Percentiles rank a stretch among this genome's conserved stretches.
Evolutionary conservation across 2,797 vertebrate genomes (phyloP).

Genomic region (Rachycentron canadum): DNA sequence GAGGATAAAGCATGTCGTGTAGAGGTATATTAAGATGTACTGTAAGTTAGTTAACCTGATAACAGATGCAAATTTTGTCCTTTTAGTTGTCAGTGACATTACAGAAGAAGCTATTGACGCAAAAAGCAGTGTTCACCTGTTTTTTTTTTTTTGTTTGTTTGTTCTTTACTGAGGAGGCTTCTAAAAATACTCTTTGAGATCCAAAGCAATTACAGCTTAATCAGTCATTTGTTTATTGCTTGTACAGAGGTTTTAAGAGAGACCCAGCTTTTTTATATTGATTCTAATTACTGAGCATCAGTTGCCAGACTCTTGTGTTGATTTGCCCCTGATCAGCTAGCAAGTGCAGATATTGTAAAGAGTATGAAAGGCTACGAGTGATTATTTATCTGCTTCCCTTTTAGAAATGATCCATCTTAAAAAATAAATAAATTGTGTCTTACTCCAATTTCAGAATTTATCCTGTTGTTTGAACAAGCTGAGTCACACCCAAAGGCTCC

Average conservation of each 20-base stretch:
- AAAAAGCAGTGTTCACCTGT: conserved; percentile 14
- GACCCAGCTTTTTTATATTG: conserved; percentile 27
- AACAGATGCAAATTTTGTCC: conserved; percentile 1
- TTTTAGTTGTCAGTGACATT: conserved; percentile 25
- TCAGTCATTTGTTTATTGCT: conserved; percentile 26
- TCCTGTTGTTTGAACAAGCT: conserved; percentile 11
- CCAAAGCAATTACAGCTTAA: conserved; percentile 27
- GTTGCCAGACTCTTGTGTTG: conserved; percentile 21
- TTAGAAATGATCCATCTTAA: neutral
- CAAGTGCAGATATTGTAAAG: conserved; percentile 20
- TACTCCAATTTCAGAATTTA: conserved; percentile 2
- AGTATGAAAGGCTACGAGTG: conserved; percentile 11
- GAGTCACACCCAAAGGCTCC: conserved; percentile 18
- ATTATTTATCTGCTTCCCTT: conserved; percentile 13
- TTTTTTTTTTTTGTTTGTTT: too few relatives aligned
- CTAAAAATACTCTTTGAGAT: conserved; percentile 42
- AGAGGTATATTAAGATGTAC: neutral
- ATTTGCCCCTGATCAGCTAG: conserved; percentile 50
- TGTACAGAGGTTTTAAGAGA: conserved; percentile 25
- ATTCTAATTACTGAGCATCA: conserved; percentile 35
- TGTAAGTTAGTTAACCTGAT: neutral
- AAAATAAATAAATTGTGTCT: neutral
- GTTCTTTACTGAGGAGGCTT: conserved; percentile 6
- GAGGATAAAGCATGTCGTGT: neutral
- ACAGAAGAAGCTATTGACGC: conserved; percentile 29